A percentile compares a stretch with the other conserved stretches of the same genome.
Conservation (phyloP, 2,888 invertebrate genomes). For the Dicyrtomina minuta region DNA sequence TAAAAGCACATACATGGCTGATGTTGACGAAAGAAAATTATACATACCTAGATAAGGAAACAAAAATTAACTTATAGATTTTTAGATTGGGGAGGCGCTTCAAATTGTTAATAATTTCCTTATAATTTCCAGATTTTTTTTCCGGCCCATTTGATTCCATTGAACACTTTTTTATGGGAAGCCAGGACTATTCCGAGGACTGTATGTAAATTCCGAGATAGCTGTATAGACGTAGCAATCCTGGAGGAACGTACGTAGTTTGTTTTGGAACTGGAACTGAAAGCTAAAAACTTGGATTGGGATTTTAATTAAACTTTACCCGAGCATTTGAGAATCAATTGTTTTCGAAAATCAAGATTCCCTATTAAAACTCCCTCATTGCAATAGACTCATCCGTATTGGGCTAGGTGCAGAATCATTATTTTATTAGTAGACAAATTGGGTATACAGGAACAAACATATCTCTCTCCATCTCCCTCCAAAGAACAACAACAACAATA, state of each 20-base stretch:
- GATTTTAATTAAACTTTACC: too few species aligned
- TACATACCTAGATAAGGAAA: too few species aligned
- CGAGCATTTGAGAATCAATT: too few species aligned
- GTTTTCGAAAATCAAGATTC: too few species aligned
- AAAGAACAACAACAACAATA: background rate
- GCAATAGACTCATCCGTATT: too few species aligned
- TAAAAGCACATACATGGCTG: too few species aligned
- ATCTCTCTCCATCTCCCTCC: background rate
- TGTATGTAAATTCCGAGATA: background rate
- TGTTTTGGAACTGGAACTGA: background rate
- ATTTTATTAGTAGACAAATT: too few species aligned
- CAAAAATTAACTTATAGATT: background rate
- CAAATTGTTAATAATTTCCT: background rate
- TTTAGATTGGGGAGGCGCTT: background rate
- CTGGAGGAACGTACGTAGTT: background rate
- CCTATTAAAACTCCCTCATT: too few species aligned
- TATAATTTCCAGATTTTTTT: constrained; percentile 16
- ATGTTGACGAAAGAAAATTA: too few species aligned
- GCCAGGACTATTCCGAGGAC: background rate
- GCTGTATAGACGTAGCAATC: background rate
- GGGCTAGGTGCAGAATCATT: too few species aligned
- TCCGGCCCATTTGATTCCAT: constrained; percentile 9
- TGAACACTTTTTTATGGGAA: background rate
- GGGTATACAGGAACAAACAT: too few species aligned
- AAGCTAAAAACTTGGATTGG: background rate